A percentile compares a stretch with the other conserved stretches of the same genome.
Conservation (phyloP, 2,113 vertebrate genomes). For the Actinemys pallida region DNA sequence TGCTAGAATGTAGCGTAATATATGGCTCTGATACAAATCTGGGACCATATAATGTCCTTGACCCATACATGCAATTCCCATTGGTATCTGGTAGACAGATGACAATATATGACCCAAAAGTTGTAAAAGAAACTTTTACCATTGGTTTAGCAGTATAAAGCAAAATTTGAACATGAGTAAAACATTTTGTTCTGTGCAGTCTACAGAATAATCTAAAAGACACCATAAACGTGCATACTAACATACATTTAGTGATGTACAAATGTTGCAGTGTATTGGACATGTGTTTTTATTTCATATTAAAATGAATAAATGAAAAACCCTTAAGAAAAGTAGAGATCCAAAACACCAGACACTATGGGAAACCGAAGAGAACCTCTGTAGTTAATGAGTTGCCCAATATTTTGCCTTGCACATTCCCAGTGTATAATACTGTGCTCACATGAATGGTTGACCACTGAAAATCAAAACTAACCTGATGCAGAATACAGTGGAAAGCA, state of each 20-base stretch:
- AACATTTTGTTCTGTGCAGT: fast-evolving
- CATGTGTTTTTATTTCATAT: fast-evolving
- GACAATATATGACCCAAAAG: background rate
- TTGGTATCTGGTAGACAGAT: background rate
- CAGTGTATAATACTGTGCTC: fast-evolving
- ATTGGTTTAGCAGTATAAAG: fast-evolving
- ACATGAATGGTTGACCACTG: background rate
- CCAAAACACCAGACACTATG: background rate
- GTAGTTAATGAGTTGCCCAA: fast-evolving
- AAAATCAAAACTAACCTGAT: background rate
- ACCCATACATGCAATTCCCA: background rate
- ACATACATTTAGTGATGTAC: fast-evolving
- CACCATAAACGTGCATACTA: background rate
- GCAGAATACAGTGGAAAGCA: background rate
- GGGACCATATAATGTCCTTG: background rate
- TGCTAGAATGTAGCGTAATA: background rate
- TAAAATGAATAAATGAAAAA: background rate
- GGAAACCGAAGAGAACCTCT: fast-evolving
- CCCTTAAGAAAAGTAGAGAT: background rate
- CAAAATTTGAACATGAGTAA: background rate
- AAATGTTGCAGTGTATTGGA: background rate
- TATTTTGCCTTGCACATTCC: fast-evolving
- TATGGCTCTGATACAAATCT: fast-evolving
- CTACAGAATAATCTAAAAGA: background rate
- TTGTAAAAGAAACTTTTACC: background rate